Base-by-base conservation (phyloP, 2,113 vertebrate genomes). In the Macroglossus sobrinus region DNA sequence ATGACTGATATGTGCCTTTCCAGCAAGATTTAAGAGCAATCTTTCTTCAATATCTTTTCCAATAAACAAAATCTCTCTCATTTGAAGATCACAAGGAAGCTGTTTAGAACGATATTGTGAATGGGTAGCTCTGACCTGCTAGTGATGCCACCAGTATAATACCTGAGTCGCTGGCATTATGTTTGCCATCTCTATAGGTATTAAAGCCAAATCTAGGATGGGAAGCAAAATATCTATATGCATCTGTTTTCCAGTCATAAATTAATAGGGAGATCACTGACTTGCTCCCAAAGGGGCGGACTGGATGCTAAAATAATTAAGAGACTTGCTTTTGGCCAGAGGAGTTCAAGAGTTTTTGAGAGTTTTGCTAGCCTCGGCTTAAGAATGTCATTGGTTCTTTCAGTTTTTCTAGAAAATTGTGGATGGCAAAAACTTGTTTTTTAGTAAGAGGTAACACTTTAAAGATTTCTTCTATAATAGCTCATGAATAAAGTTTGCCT, bases 241-340 rank as follows among this genome's bases (percentile, higher is more conserved):
- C 19, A 68, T 64, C 35, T 89, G 10, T 66, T 21, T 74, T 92
- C 33, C 16, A 50, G 12, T 79, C 55, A 45, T 55, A 88, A 47
- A 84, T 53, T 66, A 45, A n/a, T 22, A 71, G 28, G 10, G 28
- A 74, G 40, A 61, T 57, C 85, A 85, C 11, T 72, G 7, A 86
- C 13, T 33, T 61, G 22, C 0, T 18, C 7, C 13, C 3, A 33
- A 66, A 80, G 11, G 13, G 13, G n/a, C 61, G 3, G 12, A 9
- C 9, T 35, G 24, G 16, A 50, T 59, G 13, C 40, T 11, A 61
- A 30, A 63, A 47, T 11, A 74, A 4, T 30, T 24, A 33, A 4
- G 3, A 26, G 5, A 5, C 13, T 3, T 72, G 7, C 1, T 33
- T 33, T 71, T 40, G 24, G 68, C 21, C 28, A 81, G 22, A 33